Base-by-base conservation (phyloP, 2,888 invertebrate species). In the Tetanocera ferruginea region DNA sequence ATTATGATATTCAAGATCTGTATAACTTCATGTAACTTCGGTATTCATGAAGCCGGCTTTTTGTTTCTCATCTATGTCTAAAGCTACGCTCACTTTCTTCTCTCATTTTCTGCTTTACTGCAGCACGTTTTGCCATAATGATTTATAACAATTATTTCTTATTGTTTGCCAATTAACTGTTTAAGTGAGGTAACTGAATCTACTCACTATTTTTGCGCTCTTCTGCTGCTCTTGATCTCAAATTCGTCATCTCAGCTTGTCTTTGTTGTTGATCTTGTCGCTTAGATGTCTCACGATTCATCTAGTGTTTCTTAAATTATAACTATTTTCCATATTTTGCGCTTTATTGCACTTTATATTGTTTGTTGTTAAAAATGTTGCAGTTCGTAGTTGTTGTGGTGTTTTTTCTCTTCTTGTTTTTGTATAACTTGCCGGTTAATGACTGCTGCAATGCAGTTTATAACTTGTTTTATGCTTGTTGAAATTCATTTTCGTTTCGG, bases 131-230 rank as follows among this genome's bases (percentile, higher is more conserved):
- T 23, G 8, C n/a, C n/a, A n/a, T n/a, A n/a, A n/a, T n/a, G n/a
- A n/a, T n/a, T n/a, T n/a, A n/a, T n/a, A n/a, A n/a, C n/a, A n/a
- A n/a, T n/a, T n/a, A n/a, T n/a, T n/a, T n/a, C n/a, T 9, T 17
- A 34, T 17, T 64, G n/a, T 64, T 64, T 14, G 64, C 34, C 60
- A 64, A 64, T 64, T 64, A 28, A 60, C 28, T 28, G 25, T 60
- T 60, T 60, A n/a, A 34, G 64, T 34, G n/a, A 64, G 9, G 34
- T 64, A 34, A 64, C n/a, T 34, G 31, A 64, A 34, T 64, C 64
- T 34, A 31, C 62, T 64, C 34, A 19, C 64, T 8, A n/a, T 34
- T 64, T 64, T 64, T 64, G n/a, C 34, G 34, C 64, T 64, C 34
- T 34, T n/a, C 34, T 28, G 60, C 60, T 62, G 60, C 60, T 62